Percentiles rank a stretch among this genome's conserved stretches.
These are phyloP conservation scores for Catharus bicknelli DNA, from an alignment of 2,113 vertebrate genomes.

Conservation along the genomic window DNA sequence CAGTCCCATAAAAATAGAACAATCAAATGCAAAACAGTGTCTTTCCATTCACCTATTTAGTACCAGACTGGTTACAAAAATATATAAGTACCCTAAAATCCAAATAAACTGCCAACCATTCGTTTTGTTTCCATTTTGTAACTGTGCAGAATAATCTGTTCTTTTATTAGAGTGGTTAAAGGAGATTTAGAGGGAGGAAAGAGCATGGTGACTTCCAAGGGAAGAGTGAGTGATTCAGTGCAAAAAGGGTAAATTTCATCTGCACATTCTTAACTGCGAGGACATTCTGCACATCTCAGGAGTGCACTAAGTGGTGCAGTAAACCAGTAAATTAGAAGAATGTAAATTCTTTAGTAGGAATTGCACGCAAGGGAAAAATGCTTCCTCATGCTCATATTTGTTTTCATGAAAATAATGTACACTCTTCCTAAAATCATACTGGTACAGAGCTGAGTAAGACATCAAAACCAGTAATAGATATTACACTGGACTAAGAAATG, in stretches of 20 bases:
- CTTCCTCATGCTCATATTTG: conserved; percentile 82
- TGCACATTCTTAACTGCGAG: conserved; percentile 78
- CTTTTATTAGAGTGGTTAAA: conserved; percentile 49
- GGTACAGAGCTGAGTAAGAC: conserved; percentile 75
- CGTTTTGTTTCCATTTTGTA: conserved; percentile 6
- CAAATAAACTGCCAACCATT: not conserved
- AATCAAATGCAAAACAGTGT: not conserved
- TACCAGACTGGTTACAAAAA: not conserved
- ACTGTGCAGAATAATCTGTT: conserved; percentile 10
- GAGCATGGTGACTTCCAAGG: conserved; percentile 70
- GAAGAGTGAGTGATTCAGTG: conserved; percentile 74
- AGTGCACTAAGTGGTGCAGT: conserved; percentile 83
- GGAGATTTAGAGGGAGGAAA: conserved; percentile 57
- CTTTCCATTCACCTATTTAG: not conserved
- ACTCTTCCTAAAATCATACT: conserved; percentile 77
- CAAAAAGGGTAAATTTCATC: conserved; percentile 80
- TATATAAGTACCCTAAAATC: not conserved
- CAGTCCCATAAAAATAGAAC: not conserved
- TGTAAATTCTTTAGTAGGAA: conserved; percentile 85
- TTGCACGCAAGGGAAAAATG: conserved; percentile 82
- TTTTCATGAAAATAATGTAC: conserved; percentile 87
- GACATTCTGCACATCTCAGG: conserved; percentile 81
- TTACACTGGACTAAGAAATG: conserved; percentile 63
- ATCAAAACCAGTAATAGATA: conserved; percentile 74
- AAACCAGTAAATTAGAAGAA: conserved; percentile 89